These are phyloP conservation scores for Athalia cordata DNA, from an alignment of 2,888 invertebrate genomes.

Conservation along the genomic window DNA sequence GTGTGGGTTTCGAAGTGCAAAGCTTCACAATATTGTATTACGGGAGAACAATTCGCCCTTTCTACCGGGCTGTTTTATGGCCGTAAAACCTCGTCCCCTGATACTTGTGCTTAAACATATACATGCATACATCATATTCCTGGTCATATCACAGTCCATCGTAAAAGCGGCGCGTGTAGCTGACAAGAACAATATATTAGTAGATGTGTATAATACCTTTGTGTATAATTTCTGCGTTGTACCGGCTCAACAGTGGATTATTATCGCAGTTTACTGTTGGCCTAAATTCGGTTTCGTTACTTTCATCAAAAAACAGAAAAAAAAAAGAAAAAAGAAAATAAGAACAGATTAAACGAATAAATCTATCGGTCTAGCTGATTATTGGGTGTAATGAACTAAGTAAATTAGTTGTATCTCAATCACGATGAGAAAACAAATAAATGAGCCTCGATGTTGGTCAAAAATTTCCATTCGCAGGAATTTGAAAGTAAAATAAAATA, in stretches of 20 bases:
- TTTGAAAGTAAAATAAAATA: too few species aligned
- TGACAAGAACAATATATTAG: neutral
- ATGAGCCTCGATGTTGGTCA: too few species aligned
- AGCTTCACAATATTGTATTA: neutral
- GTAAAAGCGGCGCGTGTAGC: slow-evolving; percentile 24
- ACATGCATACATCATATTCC: neutral
- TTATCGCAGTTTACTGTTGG: neutral
- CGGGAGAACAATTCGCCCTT: slow-evolving; percentile 9
- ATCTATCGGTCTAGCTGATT: too few species aligned
- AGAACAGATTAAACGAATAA: too few species aligned
- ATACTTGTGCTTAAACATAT: slow-evolving; percentile 19
- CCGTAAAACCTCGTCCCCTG: slow-evolving; percentile 4
- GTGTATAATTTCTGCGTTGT: neutral
- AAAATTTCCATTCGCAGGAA: too few species aligned
- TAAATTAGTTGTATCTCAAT: too few species aligned
- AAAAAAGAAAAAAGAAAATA: too few species aligned
- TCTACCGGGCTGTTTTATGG: slow-evolving; percentile 11
- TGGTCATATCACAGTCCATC: neutral
- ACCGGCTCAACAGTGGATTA: neutral
- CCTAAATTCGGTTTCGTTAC: too few species aligned
- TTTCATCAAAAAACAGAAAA: too few species aligned
- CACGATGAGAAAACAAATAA: too few species aligned
- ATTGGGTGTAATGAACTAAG: too few species aligned
- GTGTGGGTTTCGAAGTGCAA: neutral
- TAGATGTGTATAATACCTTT: slow-evolving; percentile 13